A percentile compares a stretch with the other conserved stretches of the same genome.
Evolutionary conservation across 1,140 invertebrate genomes (phyloP).

Genomic region (Sminthurinus signatus): DNA sequence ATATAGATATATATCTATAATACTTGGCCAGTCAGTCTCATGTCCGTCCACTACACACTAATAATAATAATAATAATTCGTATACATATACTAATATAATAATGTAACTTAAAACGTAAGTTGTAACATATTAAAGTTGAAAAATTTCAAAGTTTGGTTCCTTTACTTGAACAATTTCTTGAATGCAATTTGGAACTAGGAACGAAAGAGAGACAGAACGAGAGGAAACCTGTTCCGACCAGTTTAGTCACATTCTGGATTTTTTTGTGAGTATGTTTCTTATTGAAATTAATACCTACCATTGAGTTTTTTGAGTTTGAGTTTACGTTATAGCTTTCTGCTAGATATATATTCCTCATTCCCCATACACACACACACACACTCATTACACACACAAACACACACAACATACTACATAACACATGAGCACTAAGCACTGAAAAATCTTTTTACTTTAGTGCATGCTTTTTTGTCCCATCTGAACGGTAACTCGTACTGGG

Average conservation of each 20-base stretch:
- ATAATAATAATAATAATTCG: neutral
- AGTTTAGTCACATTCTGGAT: constrained; percentile 7
- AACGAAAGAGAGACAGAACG: too few relatives aligned
- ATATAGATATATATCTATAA: too few relatives aligned
- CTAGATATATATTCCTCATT: neutral
- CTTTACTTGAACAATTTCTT: neutral
- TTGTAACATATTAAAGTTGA: too few relatives aligned
- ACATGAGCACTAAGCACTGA: neutral
- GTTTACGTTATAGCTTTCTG: neutral
- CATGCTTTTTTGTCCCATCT: too few relatives aligned
- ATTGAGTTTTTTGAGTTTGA: neutral
- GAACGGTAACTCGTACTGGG: too few relatives aligned
- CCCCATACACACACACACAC: neutral
- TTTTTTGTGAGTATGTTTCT: neutral
- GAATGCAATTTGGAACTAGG: neutral
- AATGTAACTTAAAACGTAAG: too few relatives aligned
- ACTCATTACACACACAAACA: neutral
- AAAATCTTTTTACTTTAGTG: neutral
- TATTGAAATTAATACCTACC: constrained; percentile 9
- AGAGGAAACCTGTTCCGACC: too few relatives aligned
- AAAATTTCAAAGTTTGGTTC: neutral
- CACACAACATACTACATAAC: neutral
- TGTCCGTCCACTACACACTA: too few relatives aligned
- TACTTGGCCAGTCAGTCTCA: too few relatives aligned
- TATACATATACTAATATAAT: neutral